phyloP scores from a whole-genome alignment of 2,797 vertebrate genomes.

The Streptopelia turtur region DNA sequence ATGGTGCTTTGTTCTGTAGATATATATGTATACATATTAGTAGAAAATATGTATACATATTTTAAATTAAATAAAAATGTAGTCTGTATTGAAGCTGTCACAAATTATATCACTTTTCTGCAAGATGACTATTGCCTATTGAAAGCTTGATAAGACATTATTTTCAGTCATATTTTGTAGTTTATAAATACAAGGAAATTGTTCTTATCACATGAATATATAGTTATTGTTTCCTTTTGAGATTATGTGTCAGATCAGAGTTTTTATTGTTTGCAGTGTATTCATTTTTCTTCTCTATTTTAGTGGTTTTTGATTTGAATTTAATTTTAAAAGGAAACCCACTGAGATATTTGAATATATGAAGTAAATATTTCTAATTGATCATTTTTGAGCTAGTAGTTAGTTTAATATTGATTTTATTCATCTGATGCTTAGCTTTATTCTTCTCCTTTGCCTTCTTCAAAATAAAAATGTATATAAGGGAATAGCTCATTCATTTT shows the following conservation, averaged over 20 bases:
- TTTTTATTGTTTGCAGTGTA: not conserved
- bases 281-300: not conserved
- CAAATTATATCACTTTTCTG: not conserved
- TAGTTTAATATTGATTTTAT: conserved; percentile 7
- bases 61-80: not conserved
- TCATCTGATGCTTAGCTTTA: not conserved
- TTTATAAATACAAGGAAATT: conserved; percentile 11
- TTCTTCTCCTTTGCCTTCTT: not conserved
- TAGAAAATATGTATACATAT: not conserved
- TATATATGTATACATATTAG: too few relatives aligned
- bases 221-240: not conserved
- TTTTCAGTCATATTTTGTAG: conserved; percentile 3
- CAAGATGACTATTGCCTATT: not conserved
- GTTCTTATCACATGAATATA: conserved; percentile 2
- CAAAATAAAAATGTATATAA: not conserved
- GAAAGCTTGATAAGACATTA: not conserved
- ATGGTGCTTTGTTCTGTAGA: not conserved
- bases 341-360: not conserved
- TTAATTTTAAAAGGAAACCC: conserved; percentile 21
- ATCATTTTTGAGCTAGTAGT: not conserved
- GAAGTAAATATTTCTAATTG: not conserved
- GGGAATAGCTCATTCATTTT: not conserved
- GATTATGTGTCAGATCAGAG: not conserved
- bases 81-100: not conserved
- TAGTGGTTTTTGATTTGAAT: not conserved